A percentile compares a stretch with the other conserved stretches of the same genome.
Evolutionary conservation across 2,113 vertebrate genomes (phyloP).

Genomic region (Anoplopoma fimbria): DNA sequence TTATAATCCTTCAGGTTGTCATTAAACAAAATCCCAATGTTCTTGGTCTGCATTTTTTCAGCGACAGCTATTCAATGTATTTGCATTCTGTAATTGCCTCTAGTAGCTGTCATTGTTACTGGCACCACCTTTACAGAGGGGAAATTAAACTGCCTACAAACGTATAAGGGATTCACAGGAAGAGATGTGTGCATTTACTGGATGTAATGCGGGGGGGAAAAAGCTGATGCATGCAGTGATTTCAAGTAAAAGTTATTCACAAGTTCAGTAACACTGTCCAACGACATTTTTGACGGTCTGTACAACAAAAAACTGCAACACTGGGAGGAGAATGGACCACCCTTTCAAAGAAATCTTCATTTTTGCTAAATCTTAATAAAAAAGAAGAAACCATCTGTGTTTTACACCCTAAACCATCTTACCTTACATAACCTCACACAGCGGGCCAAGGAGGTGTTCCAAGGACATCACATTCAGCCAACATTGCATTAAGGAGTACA

Average conservation of each 20-base stretch:
- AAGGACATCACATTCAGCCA: slow-evolving; percentile 19
- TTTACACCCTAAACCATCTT: slow-evolving; percentile 8
- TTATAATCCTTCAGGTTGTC: neutral
- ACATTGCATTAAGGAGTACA: slow-evolving; percentile 18
- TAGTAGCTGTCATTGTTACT: neutral
- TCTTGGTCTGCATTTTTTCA: neutral
- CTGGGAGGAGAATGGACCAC: neutral
- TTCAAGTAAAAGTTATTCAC: neutral
- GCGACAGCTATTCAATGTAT: neutral
- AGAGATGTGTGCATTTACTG: neutral
- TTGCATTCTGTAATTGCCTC: neutral
- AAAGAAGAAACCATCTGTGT: neutral
- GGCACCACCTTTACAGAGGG: neutral
- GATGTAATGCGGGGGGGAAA: neutral
- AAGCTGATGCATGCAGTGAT: neutral
- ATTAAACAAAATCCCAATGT: neutral
- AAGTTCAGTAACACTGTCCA: neutral
- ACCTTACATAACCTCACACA: slow-evolving; percentile 48
- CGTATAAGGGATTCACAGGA: neutral
- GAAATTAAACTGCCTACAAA: neutral
- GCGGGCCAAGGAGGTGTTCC: neutral
- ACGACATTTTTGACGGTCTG: neutral
- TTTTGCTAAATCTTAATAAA: neutral
- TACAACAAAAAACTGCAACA: neutral
- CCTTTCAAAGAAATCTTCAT: neutral